These are phyloP conservation scores for Oceanodroma leucorhoa DNA, from an alignment of 2,797 vertebrate species.

Conservation along the genomic window DNA sequence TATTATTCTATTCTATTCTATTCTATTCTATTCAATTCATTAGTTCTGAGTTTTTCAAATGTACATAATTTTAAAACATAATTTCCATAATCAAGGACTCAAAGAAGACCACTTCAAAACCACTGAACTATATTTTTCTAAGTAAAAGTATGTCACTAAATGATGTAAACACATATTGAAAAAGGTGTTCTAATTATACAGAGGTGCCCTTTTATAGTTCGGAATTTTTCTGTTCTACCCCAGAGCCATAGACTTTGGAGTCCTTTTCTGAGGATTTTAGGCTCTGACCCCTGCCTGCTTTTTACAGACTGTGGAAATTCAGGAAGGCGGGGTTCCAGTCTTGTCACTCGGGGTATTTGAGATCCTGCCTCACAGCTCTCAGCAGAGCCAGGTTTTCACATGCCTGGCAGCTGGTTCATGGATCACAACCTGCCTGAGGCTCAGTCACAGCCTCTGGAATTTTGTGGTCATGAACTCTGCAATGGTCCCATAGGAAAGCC, in stretches of 20 bases:
- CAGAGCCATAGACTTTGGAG: not conserved
- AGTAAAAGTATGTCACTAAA: not conserved
- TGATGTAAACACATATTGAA: not conserved
- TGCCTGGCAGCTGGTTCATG: not conserved
- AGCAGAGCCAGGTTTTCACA: not conserved
- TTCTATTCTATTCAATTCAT: not conserved
- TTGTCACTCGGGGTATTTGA: not conserved
- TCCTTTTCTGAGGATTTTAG: not conserved
- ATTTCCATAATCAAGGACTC: not conserved
- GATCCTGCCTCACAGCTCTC: not conserved
- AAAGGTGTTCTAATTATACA: not conserved
- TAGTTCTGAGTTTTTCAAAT: not conserved
- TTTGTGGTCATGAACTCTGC: not conserved
- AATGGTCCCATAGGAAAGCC: not conserved
- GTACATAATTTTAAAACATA: not conserved
- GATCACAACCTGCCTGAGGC: not conserved
- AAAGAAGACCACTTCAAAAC: not conserved
- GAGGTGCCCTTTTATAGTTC: not conserved
- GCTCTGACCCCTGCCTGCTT: not conserved
- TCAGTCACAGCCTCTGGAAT: not conserved
- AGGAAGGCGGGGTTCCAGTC: not conserved
- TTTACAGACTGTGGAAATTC: not conserved
- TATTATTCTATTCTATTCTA: not conserved
- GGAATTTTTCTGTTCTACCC: not conserved
- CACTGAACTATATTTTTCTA: not conserved